Base-by-base conservation (phyloP, 2,888 invertebrate species). In the Leucophora obtusa region DNA sequence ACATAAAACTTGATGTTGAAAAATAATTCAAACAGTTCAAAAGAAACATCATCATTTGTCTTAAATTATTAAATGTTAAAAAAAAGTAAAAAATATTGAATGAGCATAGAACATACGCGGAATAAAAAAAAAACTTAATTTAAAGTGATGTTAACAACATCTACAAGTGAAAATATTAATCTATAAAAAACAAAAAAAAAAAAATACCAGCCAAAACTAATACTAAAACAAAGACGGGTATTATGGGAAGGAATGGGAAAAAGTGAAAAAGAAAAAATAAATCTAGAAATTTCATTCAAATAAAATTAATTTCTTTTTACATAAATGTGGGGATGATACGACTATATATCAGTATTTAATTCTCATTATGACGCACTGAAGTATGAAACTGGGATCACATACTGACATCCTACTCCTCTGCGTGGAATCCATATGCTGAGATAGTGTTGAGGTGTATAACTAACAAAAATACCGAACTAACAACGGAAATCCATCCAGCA, bases 131-230 rank as follows among this genome's bases (percentile, higher is more conserved):
- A 53, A 28, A 56, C 38, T 78, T 79, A 79, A 75, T 82, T 83
- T 80, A 82, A 83, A 82, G 82, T 77, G 75, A 74, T 79, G 69
- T 72, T 72, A 82, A 76, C 82, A 82, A 76, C 79, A 77, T 60
- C 51, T 62, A 68, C 35, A 63, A 58, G 35, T 54, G 38, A 24
- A 59, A 72, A 59, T 66, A 66, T 70, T 59, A 77, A 81, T 65
- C 71, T 58, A 82, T 71, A 62, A 79, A 28, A 28, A 28, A 28
- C 7, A 28, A 7, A 28, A 24, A n/a, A n/a, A n/a, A n/a, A n/a
- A n/a, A n/a, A 63, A 51, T 58, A 28, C 6, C 56, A 56, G 10
- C 59, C 38, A 51, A 43, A 24, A 50, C 14, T 35, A 11, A 17
- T 47, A 47, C 6, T 3, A n/a, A 47, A 33, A 14, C 75, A 75